Evolutionary conservation across 2,888 invertebrate genomes (phyloP).

Genomic region (Chrysolina oricalcia): DNA sequence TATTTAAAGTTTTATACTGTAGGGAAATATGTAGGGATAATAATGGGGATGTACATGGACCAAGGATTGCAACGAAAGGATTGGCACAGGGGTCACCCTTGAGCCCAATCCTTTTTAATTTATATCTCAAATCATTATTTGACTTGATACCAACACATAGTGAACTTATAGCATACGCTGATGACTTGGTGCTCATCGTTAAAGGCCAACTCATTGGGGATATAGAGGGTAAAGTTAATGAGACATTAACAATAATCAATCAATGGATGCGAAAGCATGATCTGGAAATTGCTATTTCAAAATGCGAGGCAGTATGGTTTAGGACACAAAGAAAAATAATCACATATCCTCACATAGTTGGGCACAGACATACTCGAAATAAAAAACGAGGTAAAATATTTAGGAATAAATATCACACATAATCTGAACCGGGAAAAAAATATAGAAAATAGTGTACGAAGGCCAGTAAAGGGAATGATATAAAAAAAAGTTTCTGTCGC

Average conservation of each 20-base stretch:
- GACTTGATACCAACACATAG: neutral
- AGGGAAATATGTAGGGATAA: slow-evolving; percentile 1
- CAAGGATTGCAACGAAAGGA: slow-evolving; percentile 20
- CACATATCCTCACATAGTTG: neutral
- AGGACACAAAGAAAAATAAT: neutral
- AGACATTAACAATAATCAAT: neutral
- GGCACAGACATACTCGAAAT: slow-evolving; percentile 17
- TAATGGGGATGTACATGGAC: neutral
- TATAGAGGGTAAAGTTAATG: neutral
- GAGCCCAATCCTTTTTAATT: slow-evolving; percentile 19
- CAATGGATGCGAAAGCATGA: neutral
- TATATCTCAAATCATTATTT: slow-evolving; percentile 22
- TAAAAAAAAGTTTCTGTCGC: slow-evolving; percentile 6
- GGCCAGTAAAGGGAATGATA: slow-evolving; percentile 30
- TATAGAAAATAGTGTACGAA: slow-evolving; percentile 24
- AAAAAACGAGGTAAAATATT: slow-evolving; percentile 29
- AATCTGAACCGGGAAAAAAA: slow-evolving; percentile 37
- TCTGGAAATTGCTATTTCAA: neutral
- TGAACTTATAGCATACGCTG: slow-evolving; percentile 24
- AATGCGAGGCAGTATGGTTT: neutral
- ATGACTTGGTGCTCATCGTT: slow-evolving; percentile 15
- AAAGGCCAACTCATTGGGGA: neutral
- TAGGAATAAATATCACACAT: slow-evolving; percentile 26
- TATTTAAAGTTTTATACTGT: neutral
- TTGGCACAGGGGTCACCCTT: neutral